These are phyloP conservation scores for Cochlearius cochlearius DNA, from an alignment of 2,113 vertebrate species.

Conservation along the genomic window DNA sequence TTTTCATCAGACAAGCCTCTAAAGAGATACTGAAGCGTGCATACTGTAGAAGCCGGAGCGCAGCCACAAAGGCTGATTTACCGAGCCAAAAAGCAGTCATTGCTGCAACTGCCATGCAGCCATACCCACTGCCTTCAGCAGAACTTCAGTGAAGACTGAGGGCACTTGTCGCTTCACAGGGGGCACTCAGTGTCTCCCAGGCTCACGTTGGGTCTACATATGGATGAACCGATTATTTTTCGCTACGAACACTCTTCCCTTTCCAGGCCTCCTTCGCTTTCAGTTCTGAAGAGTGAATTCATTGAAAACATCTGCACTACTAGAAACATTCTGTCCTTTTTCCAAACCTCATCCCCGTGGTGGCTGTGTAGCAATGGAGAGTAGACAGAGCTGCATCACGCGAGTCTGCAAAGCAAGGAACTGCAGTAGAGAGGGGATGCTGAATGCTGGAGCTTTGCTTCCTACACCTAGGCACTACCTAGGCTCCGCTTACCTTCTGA, in stretches of 20 bases:
- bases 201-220: constrained; percentile 35
- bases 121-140: constrained; percentile 32
- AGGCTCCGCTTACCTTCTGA: background rate
- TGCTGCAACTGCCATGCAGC: constrained; percentile 29
- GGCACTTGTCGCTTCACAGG: constrained; percentile 54
- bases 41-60: background rate
- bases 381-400: constrained; percentile 8
- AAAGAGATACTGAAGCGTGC: constrained; percentile 45
- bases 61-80: constrained; percentile 49
- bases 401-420: background rate
- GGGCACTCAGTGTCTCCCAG: constrained; percentile 36
- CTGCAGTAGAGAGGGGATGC: background rate
- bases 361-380: constrained; percentile 42
- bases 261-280: constrained; percentile 62
- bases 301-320: constrained; percentile 67
- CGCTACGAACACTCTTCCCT: constrained; percentile 33
- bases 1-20: constrained; percentile 62
- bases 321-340: constrained; percentile 55
- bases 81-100: constrained; percentile 46
- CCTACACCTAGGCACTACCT: background rate
- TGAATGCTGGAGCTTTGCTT: background rate
- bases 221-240: constrained; percentile 44
- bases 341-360: constrained; percentile 47
- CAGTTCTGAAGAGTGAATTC: constrained; percentile 61
- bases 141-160: constrained; percentile 35